Conservation (phyloP, 2,797 vertebrate genomes). For the Nannoperca australis region DNA sequence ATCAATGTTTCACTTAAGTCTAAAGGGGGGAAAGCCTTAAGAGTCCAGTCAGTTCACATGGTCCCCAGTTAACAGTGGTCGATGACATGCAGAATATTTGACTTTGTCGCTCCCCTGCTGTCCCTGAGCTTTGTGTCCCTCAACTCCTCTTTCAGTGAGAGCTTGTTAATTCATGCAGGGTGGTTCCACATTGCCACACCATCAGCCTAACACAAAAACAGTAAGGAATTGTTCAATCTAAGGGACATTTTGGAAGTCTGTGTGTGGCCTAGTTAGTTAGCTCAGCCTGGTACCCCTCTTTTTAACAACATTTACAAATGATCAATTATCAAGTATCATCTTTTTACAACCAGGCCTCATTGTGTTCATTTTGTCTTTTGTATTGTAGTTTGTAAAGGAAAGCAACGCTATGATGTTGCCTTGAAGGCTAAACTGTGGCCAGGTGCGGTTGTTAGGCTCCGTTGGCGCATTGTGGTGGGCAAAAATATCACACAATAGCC, state of each 20-base stretch:
- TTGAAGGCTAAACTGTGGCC: slow-evolving; percentile 62
- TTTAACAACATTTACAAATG: slow-evolving; percentile 68
- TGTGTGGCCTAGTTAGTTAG: slow-evolving; percentile 69
- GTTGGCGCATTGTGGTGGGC: slow-evolving; percentile 58
- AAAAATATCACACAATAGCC: slow-evolving; percentile 71
- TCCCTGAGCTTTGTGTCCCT: slow-evolving; percentile 53
- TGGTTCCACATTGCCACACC: slow-evolving; percentile 82
- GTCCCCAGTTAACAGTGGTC: slow-evolving; percentile 17
- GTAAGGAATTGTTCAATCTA: slow-evolving; percentile 62
- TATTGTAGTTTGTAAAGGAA: slow-evolving; percentile 38
- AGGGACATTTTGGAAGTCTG: slow-evolving; percentile 60
- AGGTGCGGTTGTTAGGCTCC: slow-evolving; percentile 61
- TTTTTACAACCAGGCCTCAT: slow-evolving; percentile 54
- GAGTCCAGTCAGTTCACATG: slow-evolving; percentile 40
- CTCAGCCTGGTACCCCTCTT: slow-evolving; percentile 46
- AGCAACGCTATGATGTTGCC: slow-evolving; percentile 35
- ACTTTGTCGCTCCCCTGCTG: slow-evolving; percentile 55
- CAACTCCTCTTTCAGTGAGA: slow-evolving; percentile 52
- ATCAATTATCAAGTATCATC: slow-evolving; percentile 26
- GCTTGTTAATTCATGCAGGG: slow-evolving; percentile 77
- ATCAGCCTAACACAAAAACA: slow-evolving; percentile 74
- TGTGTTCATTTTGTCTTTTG: slow-evolving; percentile 68
- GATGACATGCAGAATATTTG: slow-evolving; percentile 48
- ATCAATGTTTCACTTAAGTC: slow-evolving; percentile 41
- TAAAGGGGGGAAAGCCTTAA: slow-evolving; percentile 6